These are phyloP conservation scores for Leptinotarsa juncta DNA, from an alignment of 2,888 invertebrate genomes.

Conservation along the genomic window DNA sequence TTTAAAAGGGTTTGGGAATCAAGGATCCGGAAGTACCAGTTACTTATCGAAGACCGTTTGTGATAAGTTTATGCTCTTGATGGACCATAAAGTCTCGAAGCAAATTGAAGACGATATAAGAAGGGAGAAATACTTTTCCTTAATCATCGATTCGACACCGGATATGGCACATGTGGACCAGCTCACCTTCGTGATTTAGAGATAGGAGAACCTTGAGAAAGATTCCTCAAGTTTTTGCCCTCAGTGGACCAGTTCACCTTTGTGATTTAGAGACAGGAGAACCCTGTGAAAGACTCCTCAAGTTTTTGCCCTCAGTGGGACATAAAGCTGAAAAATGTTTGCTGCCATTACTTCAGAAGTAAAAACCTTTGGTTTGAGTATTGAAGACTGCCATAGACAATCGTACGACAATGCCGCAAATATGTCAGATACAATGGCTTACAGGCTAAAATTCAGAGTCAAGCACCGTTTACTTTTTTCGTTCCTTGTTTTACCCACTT, in stretches of 20 bases:
- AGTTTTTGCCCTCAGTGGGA: slow-evolving; percentile 1
- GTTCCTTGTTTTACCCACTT: slow-evolving; percentile 53
- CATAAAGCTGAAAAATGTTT: slow-evolving; percentile 19
- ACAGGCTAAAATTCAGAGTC: slow-evolving; percentile 51
- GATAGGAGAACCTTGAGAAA: slow-evolving; percentile 1
- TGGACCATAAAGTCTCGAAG: slow-evolving; percentile 16
- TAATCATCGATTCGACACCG: background rate
- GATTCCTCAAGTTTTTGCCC: slow-evolving; percentile 1
- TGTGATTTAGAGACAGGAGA: background rate
- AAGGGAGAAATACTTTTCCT: slow-evolving; percentile 13
- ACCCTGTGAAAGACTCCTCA: slow-evolving; percentile 16
- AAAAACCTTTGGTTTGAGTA: background rate
- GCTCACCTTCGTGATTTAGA: background rate
- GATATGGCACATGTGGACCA: background rate
- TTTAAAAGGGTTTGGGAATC: background rate
- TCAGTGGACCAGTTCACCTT: too few species aligned
- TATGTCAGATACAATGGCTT: slow-evolving; percentile 46
- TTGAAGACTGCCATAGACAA: slow-evolving; percentile 17
- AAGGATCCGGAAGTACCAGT: slow-evolving; percentile 6
- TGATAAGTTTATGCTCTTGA: slow-evolving; percentile 22
- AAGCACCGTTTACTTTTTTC: slow-evolving; percentile 47
- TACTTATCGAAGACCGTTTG: background rate
- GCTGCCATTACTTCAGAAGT: slow-evolving; percentile 4
- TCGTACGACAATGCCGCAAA: background rate
- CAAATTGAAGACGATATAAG: background rate